Base-by-base conservation (phyloP, 2,797 vertebrate genomes). In the Neosalanx taihuensis region DNA sequence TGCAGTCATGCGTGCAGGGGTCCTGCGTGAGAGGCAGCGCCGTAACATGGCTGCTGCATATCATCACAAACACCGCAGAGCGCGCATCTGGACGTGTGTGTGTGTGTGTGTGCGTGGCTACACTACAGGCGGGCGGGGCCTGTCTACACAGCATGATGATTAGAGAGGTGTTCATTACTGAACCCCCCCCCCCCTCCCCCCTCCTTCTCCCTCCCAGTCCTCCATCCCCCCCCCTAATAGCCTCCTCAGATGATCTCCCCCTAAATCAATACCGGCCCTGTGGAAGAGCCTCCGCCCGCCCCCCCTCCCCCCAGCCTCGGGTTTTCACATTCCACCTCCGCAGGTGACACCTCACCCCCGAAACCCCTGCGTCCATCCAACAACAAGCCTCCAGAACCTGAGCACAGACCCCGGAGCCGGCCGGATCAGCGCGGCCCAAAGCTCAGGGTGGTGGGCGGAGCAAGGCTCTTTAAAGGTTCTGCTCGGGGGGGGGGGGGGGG, bases 201-300 rank as follows among this genome's bases (percentile, higher is more conserved):
- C n/a, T n/a, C n/a, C n/a, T n/a, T n/a, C n/a, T 63, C 66, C 72
- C 49, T 79, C 72, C 78, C 75, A 74, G 33, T 59, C 74, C 20
- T 30, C 35, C 20, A 76, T 74, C 70, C 61, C 72, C 85, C 81
- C 81, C 83, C 75, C 75, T 84, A 89, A 88, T 84, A 83, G 80
- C 76, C 2, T 80, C 74, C 85, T 86, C 83, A 83, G 83, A 89
- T 87, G 79, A 86, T 89, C 85, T 88, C 82, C 75, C 41, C 76
- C 77, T 84, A 81, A 86, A 89, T 89, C 90, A 86, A 90, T 90
- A 91, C 68, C 17, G 76, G 77, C 87, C 81, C 79, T 85, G 83
- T 85, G 81, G 76, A 84, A 84, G 81, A 79, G 85, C 86, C n/a
- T n/a, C n/a, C n/a, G n/a, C n/a, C n/a, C n/a, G n/a, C n/a, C n/a